Base-by-base conservation (phyloP, 2,113 vertebrate genomes). In the Corydoras maculifer region DNA sequence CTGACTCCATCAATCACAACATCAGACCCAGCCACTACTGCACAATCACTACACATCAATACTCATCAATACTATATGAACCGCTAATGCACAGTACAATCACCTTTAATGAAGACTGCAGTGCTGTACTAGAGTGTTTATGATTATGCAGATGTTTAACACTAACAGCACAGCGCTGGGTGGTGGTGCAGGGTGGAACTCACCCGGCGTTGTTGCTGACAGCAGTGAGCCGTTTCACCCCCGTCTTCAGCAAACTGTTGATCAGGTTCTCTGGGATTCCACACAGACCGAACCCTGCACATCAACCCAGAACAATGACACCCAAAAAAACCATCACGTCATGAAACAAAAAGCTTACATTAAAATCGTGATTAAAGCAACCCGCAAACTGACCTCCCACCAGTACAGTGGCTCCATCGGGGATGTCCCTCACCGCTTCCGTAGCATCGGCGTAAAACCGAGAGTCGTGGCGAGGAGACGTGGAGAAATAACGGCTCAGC, bases 161-260 rank as follows among this genome's bases (percentile, higher is more conserved):
- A 25, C 18, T 25, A 25, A 25, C 35, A 43, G 35, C 35, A 5
- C 35, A 5, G 4, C 35, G 35, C 35, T 43, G 35, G 18, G 18
- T 2, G 18, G 35, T 43, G 35, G 4, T 8, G 35, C 7, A 5
- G 4, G 35, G 29, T 57, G 4, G 25, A 1, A 48, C 93, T 82
- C 85, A 97, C 97, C 97, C 97, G 50, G 97, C 96, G 84, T 99
- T 99, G 80, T 99, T 99, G 87, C 97, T 99, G 79, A 98, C 92
- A 54, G 95, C 96, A 4, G 94, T 98, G 70, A 99, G 71, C 58
- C 80, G 88, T 53, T 91, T 96, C 8, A 98, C 92, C 12, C 94
- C 93, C 0, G 91, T 94, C 87, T 94, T 95, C 73, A 99, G 83
- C 68, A 99, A 89, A 79, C 93, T 93, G 58, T 87, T 92, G 77